A percentile compares a stretch with the other conserved stretches of the same genome.
These are phyloP conservation scores for Ciconia stormi DNA, from an alignment of 2,113 vertebrate species.

Conservation along the genomic window DNA sequence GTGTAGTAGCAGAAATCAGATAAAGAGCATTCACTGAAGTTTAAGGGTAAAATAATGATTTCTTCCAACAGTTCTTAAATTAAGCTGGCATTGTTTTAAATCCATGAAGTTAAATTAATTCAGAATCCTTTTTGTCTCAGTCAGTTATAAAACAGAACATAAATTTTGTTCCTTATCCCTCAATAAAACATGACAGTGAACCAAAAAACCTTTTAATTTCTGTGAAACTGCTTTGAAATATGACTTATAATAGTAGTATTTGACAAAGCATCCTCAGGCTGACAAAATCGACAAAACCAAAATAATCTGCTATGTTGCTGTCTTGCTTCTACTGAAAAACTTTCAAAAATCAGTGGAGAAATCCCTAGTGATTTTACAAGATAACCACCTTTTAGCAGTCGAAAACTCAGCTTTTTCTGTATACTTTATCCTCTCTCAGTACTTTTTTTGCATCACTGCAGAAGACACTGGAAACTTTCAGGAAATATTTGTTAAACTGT, in stretches of 20 bases:
- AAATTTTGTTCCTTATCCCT: background rate
- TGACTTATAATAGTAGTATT: constrained; percentile 39
- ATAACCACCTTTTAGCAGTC: background rate
- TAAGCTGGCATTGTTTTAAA: constrained; percentile 37
- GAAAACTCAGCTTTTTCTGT: background rate
- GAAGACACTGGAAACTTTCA: background rate
- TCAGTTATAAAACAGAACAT: constrained; percentile 37
- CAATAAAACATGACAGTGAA: background rate
- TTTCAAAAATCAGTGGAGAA: background rate
- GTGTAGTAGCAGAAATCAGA: background rate
- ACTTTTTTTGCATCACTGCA: background rate
- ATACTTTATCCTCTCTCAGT: background rate
- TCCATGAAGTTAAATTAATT: constrained; percentile 52
- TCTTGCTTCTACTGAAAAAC: background rate
- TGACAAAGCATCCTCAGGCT: background rate
- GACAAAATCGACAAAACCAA: background rate
- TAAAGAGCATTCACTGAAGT: background rate
- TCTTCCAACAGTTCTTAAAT: constrained; percentile 14
- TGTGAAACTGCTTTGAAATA: constrained; percentile 45
- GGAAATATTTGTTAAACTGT: background rate
- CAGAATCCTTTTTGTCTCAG: constrained; percentile 24
- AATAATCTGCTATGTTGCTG: background rate
- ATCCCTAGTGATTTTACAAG: background rate
- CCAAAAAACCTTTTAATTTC: background rate
- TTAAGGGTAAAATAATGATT: background rate